phyloP scores from a whole-genome alignment of 2,888 invertebrate species.

The Agrochola litura region DNA sequence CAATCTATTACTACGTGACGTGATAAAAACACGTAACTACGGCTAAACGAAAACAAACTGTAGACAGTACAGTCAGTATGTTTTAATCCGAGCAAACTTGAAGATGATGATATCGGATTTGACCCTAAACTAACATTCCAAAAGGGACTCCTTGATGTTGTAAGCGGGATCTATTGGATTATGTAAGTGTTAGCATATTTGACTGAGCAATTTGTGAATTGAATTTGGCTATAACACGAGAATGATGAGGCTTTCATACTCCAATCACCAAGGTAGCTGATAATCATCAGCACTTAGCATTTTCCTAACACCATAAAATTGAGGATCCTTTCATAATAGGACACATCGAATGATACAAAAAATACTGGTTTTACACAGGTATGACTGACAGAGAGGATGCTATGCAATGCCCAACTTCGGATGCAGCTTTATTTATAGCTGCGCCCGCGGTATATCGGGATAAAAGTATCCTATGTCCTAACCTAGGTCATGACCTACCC shows the following conservation, averaged over 20 bases:
- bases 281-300: background rate
- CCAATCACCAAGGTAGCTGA: background rate
- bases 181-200: slow-evolving; percentile 35
- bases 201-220: slow-evolving; percentile 36
- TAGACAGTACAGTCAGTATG: slow-evolving; percentile 11
- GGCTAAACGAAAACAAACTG: slow-evolving; percentile 43
- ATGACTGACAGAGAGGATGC: no score
- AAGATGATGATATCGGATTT: slow-evolving; percentile 46
- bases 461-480: no score
- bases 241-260: background rate
- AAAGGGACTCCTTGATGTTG: slow-evolving; percentile 29
- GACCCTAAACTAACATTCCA: slow-evolving; percentile 50
- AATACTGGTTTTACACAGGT: no score
- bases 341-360: background rate
- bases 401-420: background rate
- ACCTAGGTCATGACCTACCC: no score
- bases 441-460: no score
- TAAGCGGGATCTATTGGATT: slow-evolving; percentile 42
- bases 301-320: background rate
- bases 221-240: slow-evolving; percentile 20
- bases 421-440: background rate
- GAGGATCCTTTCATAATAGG: background rate
- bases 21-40: slow-evolving; percentile 30
- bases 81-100: slow-evolving; percentile 44
- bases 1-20: slow-evolving; percentile 48